Evolutionary conservation across 37 sponge, comb jelly and placozoan genomes (phyloP).

Genomic region (Ianthella basta): DNA sequence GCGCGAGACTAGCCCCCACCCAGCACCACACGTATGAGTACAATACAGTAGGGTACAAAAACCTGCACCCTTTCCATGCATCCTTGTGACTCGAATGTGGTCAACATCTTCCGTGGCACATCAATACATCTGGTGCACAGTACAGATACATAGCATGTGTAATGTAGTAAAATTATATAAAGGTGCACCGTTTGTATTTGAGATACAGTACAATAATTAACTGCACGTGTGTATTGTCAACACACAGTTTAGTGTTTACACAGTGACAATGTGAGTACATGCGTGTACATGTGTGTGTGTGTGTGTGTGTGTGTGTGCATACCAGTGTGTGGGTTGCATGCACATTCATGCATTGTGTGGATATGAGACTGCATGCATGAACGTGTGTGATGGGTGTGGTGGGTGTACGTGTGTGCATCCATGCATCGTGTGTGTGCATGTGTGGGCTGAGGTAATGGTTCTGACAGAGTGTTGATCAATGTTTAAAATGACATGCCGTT

Average conservation of each 20-base stretch:
- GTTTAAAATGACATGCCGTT: not conserved
- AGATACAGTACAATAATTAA: not conserved
- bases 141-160: too few species aligned
- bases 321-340: not conserved
- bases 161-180: too few species aligned
- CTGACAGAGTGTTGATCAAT: not conserved
- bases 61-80: too few species aligned
- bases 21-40: too few species aligned
- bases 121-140: too few species aligned
- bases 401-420: not conserved
- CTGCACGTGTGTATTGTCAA: not conserved
- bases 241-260: too few species aligned
- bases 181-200: too few species aligned
- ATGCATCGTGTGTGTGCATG: constrained; percentile 4
- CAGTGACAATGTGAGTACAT: not conserved
- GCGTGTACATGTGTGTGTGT: not conserved
- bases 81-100: too few species aligned
- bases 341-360: too few species aligned
- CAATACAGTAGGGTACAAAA: too few species aligned
- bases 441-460: not conserved
- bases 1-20: too few species aligned
- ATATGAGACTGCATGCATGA: not conserved
- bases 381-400: not conserved
- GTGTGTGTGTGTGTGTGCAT: constrained; percentile 23
- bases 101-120: too few species aligned